Conservation (phyloP, 1,140 invertebrate genomes). For the Ridgeia piscesae region DNA sequence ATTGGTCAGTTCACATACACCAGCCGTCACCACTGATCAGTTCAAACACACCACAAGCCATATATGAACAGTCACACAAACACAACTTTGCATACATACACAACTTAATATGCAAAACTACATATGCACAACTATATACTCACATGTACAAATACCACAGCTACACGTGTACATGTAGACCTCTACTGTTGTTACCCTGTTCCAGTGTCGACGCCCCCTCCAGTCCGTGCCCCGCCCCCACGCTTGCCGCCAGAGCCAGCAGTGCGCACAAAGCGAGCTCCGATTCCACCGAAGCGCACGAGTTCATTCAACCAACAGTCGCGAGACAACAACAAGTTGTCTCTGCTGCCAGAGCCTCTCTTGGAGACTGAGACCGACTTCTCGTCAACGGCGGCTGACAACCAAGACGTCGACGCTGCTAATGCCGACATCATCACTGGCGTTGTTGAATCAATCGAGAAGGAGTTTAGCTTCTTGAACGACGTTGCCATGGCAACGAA, state of each 20-base stretch:
- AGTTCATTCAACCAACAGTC: slow-evolving; percentile 65
- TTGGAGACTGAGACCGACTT: background rate
- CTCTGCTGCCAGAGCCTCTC: background rate
- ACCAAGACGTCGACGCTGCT: background rate
- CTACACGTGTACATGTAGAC: background rate
- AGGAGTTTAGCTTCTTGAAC: slow-evolving; percentile 11
- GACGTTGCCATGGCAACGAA: background rate
- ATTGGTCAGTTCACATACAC: background rate
- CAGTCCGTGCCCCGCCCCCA: background rate
- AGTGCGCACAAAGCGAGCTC: slow-evolving; percentile 85
- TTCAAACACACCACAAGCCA: too few relatives aligned
- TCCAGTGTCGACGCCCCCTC: slow-evolving; percentile 17
- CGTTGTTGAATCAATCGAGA: slow-evolving; percentile 16
- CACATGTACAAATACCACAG: background rate
- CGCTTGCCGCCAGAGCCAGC: background rate
- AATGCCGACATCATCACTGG: slow-evolving; percentile 16
- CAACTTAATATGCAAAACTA: too few relatives aligned
- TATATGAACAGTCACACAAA: too few relatives aligned
- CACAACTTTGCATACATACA: too few relatives aligned
- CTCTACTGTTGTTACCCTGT: background rate
- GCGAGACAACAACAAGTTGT: background rate
- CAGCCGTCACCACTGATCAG: background rate
- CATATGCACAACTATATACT: background rate
- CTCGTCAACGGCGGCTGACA: background rate
- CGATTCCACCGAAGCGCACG: slow-evolving; percentile 89